A percentile compares a stretch with the other conserved stretches of the same genome.
Evolutionary conservation across 2,797 vertebrate genomes (phyloP).

Genomic region (Spinus pinus): DNA sequence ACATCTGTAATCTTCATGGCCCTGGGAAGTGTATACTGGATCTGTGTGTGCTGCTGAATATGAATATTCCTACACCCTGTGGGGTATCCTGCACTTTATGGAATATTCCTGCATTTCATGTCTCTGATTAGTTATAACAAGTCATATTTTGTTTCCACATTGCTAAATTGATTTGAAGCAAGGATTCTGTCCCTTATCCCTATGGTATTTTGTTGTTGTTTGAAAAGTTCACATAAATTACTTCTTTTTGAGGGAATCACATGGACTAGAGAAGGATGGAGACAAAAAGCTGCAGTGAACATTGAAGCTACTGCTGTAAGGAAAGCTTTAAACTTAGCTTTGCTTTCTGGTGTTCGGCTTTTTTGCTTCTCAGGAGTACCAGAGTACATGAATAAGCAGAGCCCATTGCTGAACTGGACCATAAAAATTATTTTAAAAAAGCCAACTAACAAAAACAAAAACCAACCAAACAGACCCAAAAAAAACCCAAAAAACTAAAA

Average conservation of each 20-base stretch:
- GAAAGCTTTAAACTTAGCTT: neutral
- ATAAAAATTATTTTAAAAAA: neutral
- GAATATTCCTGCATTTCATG: neutral
- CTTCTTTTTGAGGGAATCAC: fast-evolving
- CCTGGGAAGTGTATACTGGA: neutral
- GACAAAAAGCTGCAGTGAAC: neutral
- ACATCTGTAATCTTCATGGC: neutral
- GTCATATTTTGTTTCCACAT: neutral
- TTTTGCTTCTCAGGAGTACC: neutral
- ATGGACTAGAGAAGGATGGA: neutral
- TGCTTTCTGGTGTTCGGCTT: neutral
- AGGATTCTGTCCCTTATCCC: neutral
- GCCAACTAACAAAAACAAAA: no score
- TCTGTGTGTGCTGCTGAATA: neutral
- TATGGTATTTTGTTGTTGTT: neutral
- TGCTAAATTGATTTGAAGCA: neutral
- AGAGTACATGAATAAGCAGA: neutral
- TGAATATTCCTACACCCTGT: neutral
- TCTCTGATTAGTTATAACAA: neutral
- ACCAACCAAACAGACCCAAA: neutral
- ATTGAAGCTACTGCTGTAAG: neutral
- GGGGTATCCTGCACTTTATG: neutral
- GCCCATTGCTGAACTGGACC: neutral
- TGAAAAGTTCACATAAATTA: neutral
- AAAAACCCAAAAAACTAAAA: neutral